These are phyloP conservation scores for Euproctis similis DNA, from an alignment of 2,888 invertebrate genomes.

Conservation along the genomic window DNA sequence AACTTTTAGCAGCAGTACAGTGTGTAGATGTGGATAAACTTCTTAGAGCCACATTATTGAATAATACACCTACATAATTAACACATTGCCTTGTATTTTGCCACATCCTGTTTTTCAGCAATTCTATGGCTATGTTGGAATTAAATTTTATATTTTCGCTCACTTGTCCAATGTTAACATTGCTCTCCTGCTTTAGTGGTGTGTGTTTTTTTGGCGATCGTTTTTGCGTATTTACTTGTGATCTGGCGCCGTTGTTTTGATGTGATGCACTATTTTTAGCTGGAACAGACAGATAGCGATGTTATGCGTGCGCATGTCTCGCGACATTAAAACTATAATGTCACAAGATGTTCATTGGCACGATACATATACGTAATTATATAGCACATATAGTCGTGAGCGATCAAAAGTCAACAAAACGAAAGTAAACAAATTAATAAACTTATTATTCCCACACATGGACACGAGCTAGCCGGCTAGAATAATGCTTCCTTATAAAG, in stretches of 20 bases:
- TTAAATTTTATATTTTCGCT: constrained; percentile 21
- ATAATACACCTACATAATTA: constrained; percentile 44
- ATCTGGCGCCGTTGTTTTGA: constrained; percentile 54
- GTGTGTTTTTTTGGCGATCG: too few relatives aligned
- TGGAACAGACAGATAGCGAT: constrained; percentile 50
- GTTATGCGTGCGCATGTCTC: constrained; percentile 34
- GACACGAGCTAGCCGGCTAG: too few relatives aligned
- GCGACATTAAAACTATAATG: constrained; percentile 53
- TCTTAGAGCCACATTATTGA: constrained; percentile 47
- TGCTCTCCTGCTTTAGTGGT: constrained; percentile 27
- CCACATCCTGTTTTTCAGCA: constrained; percentile 55
- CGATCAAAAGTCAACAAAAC: constrained; percentile 30
- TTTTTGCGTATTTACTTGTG: constrained; percentile 44
- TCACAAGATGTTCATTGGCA: constrained; percentile 69
- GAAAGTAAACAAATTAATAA: constrained; percentile 29
- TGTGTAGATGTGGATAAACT: constrained; percentile 40
- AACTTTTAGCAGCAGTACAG: constrained; percentile 43
- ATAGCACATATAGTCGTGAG: too few relatives aligned
- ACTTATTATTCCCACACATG: constrained; percentile 9
- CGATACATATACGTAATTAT: too few relatives aligned
- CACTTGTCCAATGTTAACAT: constrained; percentile 30
- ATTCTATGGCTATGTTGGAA: constrained; percentile 27
- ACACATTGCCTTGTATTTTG: constrained; percentile 54
- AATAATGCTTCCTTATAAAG: constrained; percentile 26
- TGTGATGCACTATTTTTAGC: constrained; percentile 63